Evolutionary conservation across 2,797 vertebrate species (phyloP).

Genomic region (Remorina albescens): DNA sequence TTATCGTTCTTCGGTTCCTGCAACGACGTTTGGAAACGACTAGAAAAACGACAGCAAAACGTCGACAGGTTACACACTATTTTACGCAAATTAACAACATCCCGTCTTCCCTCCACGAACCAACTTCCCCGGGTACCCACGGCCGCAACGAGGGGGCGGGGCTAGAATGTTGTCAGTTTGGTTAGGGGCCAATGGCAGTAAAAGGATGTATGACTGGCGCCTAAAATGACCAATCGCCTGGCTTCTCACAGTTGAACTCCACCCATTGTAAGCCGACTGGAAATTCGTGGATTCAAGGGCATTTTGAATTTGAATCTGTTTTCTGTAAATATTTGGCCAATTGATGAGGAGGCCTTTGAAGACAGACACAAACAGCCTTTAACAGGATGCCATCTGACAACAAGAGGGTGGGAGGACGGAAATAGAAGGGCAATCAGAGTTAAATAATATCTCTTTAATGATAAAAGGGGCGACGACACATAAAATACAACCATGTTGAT

Average conservation of each 20-base stretch:
- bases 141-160: neutral
- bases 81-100: constrained; percentile 55
- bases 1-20: constrained; percentile 39
- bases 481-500: neutral
- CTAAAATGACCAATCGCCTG: constrained; percentile 46
- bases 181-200: constrained; percentile 61
- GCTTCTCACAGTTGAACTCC: neutral
- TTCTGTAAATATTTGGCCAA: constrained; percentile 63
- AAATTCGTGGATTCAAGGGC: neutral
- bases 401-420: neutral
- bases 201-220: constrained; percentile 39
- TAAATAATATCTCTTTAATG: neutral
- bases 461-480: no score
- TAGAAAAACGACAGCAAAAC: neutral
- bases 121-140: constrained; percentile 75
- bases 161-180: neutral
- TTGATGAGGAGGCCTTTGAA: constrained; percentile 45
- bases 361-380: constrained; percentile 30
- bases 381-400: neutral
- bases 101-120: constrained; percentile 12
- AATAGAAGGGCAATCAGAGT: neutral
- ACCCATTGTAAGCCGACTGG: neutral
- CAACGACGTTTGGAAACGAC: neutral
- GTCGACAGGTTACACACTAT: constrained; percentile 24
- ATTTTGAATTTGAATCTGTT: constrained; percentile 76